Conservation (phyloP, 2,888 invertebrate genomes). For the Apodemia hepburni region DNA sequence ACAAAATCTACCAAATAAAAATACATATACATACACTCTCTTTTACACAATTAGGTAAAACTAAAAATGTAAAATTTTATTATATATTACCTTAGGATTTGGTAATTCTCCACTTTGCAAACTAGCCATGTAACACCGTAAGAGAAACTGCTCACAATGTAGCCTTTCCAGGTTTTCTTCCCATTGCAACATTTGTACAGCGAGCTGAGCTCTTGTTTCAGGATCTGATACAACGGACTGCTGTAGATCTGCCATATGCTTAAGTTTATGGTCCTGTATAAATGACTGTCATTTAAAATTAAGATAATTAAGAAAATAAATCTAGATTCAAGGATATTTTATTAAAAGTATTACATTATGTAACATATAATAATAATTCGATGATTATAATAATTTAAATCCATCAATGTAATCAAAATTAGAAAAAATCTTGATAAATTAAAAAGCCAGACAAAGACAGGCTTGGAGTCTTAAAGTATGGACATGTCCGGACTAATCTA, state of each 20-base stretch:
- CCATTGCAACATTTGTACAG: slow-evolving; percentile 96
- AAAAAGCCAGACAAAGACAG: too few species aligned
- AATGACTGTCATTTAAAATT: not conserved
- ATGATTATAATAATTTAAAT: too few species aligned
- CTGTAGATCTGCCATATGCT: slow-evolving; percentile 99
- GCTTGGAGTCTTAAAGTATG: too few species aligned
- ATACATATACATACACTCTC: too few species aligned
- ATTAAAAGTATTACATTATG: too few species aligned
- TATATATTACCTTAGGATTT: slow-evolving; percentile 93
- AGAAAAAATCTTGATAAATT: too few species aligned
- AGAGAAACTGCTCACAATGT: slow-evolving; percentile 97
- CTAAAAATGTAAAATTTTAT: not conserved
- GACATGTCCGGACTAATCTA: too few species aligned
- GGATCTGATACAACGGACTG: slow-evolving; percentile 97
- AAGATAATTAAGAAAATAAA: too few species aligned
- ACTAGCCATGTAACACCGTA: slow-evolving; percentile 98
- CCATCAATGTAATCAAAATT: too few species aligned
- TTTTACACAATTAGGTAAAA: not conserved
- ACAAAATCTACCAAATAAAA: too few species aligned
- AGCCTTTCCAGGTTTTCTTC: slow-evolving; percentile 97
- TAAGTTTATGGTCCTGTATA: slow-evolving; percentile 94
- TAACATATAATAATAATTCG: too few species aligned
- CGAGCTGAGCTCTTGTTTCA: slow-evolving; percentile 94
- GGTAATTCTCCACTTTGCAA: slow-evolving; percentile 97
- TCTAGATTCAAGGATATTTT: too few species aligned